Evolutionary conservation across 1,140 invertebrate genomes (phyloP).

Genomic region (Hyles vespertilio): DNA sequence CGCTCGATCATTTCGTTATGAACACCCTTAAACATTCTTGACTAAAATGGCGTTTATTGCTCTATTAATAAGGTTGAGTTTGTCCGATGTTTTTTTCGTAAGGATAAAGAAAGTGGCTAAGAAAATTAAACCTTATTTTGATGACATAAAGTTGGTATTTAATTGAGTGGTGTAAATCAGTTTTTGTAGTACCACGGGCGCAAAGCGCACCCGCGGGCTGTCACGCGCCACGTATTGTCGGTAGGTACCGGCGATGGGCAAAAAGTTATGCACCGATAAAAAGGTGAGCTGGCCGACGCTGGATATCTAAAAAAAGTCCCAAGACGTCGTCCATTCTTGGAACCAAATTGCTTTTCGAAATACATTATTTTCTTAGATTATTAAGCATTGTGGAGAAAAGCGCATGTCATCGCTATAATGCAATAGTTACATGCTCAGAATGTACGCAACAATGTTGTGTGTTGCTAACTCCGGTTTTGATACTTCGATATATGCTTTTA

Average conservation of each 20-base stretch:
- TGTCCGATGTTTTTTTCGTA: conserved; percentile 1
- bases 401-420: too few species aligned
- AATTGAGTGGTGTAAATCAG: conserved; percentile 7
- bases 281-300: conserved; percentile 20
- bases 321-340: too few species aligned
- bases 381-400: too few species aligned
- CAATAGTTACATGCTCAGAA: too few species aligned
- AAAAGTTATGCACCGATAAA: conserved; percentile 37
- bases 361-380: too few species aligned
- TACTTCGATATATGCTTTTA: too few species aligned
- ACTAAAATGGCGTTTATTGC: conserved; percentile 20
- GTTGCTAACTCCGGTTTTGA: too few species aligned
- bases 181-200: conserved; percentile 50
- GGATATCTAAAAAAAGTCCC: neutral
- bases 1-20: conserved; percentile 52
- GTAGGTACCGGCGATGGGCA: conserved; percentile 27
- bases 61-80: conserved; percentile 15
- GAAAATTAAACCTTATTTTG: conserved; percentile 11
- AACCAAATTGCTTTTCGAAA: too few species aligned
- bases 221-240: conserved; percentile 56
- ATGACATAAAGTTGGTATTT: conserved; percentile 17
- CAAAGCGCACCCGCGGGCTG: conserved; percentile 59
- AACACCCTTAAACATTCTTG: conserved; percentile 31
- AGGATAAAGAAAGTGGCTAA: neutral
- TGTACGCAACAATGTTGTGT: too few species aligned